Evolutionary conservation across 2,888 invertebrate species (phyloP), one percentile per base, ranked within the genome.

Genomic region (Chouioia cunea): DNA sequence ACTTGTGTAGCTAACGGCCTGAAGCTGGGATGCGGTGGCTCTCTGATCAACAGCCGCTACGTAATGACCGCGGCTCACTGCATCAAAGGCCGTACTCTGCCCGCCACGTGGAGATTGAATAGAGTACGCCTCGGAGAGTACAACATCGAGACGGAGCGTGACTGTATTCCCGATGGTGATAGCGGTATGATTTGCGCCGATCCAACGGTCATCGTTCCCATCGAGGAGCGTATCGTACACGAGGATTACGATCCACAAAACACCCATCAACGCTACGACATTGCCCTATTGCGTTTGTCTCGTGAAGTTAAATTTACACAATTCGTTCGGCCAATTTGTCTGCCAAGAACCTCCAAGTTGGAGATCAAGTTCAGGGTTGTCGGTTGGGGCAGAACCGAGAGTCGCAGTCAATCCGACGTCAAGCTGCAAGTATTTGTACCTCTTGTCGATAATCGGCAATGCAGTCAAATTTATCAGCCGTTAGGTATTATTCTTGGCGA

Each of bases 31-130:
- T 93, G 93, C 79, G 93, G 93, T 0, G 93, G 93, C 0, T 91
- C 91, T 0, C 84, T 93, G 23, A 91, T 93, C 77, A 90, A 88
- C 65, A 85, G 87, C 0, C 88, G 89, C 73, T 93, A 93, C 79
- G 89, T 93, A 6, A 78, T 93, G 64, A 93, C 93, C 0, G 93
- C 93, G 0, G 92, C 91, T 0, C 93, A 93, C 79, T 93, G 93
- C 78, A 87, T 93, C 27, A 90, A 89, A 79, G 90, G 90, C 1
- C 87, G 89, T 50, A 91, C 90, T 72, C 83, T 93, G 20, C 92
- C 91, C 0, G 76, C 79, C 8, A 86, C 86, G 44, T 92, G 91
- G 91, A 88, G 82, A 75, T 78, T 93, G 89, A 82, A 86, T 0
- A 87, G 89, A 76, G 91, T 91, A 0, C 89, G 91, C 4, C 86